phyloP scores from a whole-genome alignment of 2,888 invertebrate species.

The Drosophila pseudotalamancana region DNA sequence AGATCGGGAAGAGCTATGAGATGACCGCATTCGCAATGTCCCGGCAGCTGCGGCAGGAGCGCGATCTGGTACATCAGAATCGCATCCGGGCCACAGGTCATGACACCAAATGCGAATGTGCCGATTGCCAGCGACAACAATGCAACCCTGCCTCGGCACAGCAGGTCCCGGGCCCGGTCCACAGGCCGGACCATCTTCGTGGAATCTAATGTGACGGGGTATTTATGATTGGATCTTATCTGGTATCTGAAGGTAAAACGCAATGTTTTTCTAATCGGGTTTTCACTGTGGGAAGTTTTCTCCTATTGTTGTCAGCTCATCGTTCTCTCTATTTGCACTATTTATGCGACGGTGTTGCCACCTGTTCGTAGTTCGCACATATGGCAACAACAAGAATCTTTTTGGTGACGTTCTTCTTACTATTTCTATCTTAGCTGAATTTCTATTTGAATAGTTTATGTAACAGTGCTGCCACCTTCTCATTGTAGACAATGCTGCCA shows the following conservation, averaged over 20 bases:
- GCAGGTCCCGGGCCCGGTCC: not conserved
- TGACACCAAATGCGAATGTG: not conserved
- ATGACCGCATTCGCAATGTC: conserved; percentile 2
- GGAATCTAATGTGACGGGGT: not conserved
- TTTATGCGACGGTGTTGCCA: not conserved
- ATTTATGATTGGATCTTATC: not conserved
- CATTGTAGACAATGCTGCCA: too few species aligned
- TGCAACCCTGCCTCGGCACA: not conserved
- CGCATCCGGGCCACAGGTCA: too few species aligned
- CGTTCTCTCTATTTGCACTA: not conserved
- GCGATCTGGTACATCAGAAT: not conserved
- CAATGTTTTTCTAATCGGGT: too few species aligned
- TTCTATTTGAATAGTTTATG: not conserved
- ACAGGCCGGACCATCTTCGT: not conserved
- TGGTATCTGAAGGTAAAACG: not conserved
- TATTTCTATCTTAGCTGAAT: not conserved
- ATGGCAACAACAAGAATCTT: not conserved
- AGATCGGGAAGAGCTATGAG: not conserved
- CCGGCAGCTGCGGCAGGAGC: not conserved
- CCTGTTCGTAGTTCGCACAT: not conserved
- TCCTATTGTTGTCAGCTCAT: too few species aligned
- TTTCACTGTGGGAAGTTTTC: too few species aligned
- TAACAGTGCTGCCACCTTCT: not conserved
- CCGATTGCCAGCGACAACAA: not conserved
- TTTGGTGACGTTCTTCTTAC: not conserved